These are phyloP conservation scores for Collichthys lucidus DNA, from an alignment of 2,113 vertebrate species.

Conservation along the genomic window DNA sequence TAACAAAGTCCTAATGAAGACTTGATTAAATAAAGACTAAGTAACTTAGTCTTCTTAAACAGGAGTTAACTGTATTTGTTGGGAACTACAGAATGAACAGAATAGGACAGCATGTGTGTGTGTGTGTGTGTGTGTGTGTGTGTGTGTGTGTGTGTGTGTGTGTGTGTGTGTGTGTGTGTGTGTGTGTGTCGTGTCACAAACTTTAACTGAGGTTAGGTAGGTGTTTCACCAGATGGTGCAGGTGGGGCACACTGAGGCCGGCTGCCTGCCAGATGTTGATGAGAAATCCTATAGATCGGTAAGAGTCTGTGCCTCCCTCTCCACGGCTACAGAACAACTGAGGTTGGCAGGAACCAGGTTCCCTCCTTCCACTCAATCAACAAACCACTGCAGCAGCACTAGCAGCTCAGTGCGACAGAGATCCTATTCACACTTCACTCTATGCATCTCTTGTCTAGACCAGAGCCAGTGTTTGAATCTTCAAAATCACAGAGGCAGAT, in stretches of 20 bases:
- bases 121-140: too few species aligned
- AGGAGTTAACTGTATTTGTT: too few species aligned
- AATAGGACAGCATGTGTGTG: too few species aligned
- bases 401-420: not conserved
- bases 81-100: too few species aligned
- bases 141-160: too few species aligned
- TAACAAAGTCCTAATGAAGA: not conserved
- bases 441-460: not conserved
- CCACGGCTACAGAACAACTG: not conserved
- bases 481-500: not conserved
- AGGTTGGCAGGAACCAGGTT: slow-evolving; percentile 23
- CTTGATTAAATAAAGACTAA: not conserved
- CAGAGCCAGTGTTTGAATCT: not conserved
- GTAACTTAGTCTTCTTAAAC: not conserved
- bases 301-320: slow-evolving; percentile 17
- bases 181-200: not conserved
- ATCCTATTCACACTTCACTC: not conserved
- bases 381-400: not conserved
- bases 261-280: slow-evolving; percentile 23
- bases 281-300: slow-evolving; percentile 45
- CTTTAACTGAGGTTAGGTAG: not conserved
- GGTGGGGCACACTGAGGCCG: slow-evolving; percentile 16
- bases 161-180: too few species aligned
- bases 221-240: slow-evolving; percentile 25
- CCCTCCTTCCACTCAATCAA: slow-evolving; percentile 14